phyloP scores from a whole-genome alignment of 2,113 vertebrate genomes.

The Nannospalax galili region DNA sequence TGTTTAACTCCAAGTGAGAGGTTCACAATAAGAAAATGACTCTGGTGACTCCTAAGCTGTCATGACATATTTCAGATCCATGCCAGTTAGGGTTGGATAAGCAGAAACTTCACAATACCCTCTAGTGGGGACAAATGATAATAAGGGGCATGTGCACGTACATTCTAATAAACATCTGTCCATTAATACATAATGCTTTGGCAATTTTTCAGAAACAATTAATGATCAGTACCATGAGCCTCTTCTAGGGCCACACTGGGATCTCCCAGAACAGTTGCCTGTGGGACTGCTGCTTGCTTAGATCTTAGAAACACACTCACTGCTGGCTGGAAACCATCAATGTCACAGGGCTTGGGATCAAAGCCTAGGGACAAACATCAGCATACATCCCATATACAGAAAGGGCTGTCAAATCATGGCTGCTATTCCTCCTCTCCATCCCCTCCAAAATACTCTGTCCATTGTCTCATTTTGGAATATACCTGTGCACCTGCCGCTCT shows the following conservation, averaged over 20 bases:
- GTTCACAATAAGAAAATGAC: background rate
- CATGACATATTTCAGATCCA: background rate
- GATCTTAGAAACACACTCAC: background rate
- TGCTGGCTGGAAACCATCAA: background rate
- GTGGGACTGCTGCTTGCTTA: background rate
- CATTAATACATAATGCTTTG: background rate
- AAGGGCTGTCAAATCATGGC: background rate
- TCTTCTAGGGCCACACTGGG: background rate
- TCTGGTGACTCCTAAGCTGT: no score
- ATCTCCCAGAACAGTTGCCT: background rate
- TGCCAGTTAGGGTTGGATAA: background rate
- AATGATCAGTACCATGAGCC: background rate
- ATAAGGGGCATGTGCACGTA: no score
- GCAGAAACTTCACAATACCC: background rate
- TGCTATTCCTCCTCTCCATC: background rate
- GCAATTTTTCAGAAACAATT: background rate
- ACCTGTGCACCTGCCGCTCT: background rate
- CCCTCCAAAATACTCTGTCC: background rate
- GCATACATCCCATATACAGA: background rate
- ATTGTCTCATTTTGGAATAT: background rate
- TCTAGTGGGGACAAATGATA: background rate
- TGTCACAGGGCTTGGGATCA: background rate
- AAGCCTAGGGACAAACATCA: background rate
- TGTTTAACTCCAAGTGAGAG: background rate
- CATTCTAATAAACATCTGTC: background rate